Base-by-base conservation (phyloP, 2,888 invertebrate genomes). In the Oscheius sp. region DNA sequence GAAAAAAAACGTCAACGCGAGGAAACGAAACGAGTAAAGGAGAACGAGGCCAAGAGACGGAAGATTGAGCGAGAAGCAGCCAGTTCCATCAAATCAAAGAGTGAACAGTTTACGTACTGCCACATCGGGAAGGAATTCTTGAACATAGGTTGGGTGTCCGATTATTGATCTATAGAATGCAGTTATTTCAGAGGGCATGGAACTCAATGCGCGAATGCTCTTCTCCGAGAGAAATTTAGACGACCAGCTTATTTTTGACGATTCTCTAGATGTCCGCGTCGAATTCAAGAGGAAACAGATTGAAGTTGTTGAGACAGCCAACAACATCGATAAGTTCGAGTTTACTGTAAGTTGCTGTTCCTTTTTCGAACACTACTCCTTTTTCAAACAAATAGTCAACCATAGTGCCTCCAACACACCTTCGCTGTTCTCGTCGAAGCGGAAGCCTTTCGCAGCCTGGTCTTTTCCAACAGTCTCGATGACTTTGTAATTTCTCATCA, bases 61-160 rank as follows among this genome's bases (percentile, higher is more conserved):
- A 75, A 65, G 63, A 77, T 81, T n/a, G 80, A 81, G 48, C 42
- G 80, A 42, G 80, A 81, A 63, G 71, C 76, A 51, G 74, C 74
- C 42, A 71, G 57, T 35, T 33, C 81, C 29, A 68, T 70, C n/a
- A 80, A 80, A 33, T 50, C 73, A 0, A 81, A 81, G 53, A 70
- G 74, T 10, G 81, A 81, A 66, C 75, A 66, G 11, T 79, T 78
- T 73, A 78, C 78, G 0, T 81, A 75, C 58, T 81, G 81, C 35
- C 79, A 79, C 37, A 55, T 79, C 4, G 81, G 81, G 11, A 76
- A 60, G 42, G 47, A 57, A 5, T 57, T 81, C 2, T 13, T 78
- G 9, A 76, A 21, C 21, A 13, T 74, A 21, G 75, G 81, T 81
- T 32, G 71, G 70, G 11, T 57, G n/a, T 7, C 3, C n/a, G 1